These are phyloP conservation scores for Lycophotia porphyrea DNA, from an alignment of 2,888 invertebrate species.

Conservation along the genomic window DNA sequence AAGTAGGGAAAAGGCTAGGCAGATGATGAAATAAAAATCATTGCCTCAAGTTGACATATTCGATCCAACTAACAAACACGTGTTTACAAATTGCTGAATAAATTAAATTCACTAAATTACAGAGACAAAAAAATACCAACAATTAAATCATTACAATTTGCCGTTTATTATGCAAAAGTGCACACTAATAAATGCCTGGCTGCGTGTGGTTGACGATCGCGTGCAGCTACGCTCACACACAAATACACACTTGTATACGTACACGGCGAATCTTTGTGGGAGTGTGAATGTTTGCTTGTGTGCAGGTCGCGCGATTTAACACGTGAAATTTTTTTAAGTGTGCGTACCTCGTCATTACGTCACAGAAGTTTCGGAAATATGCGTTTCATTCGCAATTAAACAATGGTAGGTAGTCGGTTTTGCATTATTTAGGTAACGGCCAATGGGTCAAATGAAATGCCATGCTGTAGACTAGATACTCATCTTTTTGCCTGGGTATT, in stretches of 20 bases:
- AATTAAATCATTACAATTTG: slow-evolving; percentile 17
- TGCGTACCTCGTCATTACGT: slow-evolving; percentile 55
- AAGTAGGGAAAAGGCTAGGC: too few relatives aligned
- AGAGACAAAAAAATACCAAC: slow-evolving; percentile 4
- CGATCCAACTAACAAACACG: not conserved
- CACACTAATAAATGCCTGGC: slow-evolving; percentile 80
- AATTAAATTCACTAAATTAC: not conserved
- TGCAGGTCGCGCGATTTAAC: slow-evolving; percentile 60
- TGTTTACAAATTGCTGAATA: slow-evolving; percentile 8
- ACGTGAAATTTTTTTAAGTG: slow-evolving; percentile 64
- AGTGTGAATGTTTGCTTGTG: slow-evolving; percentile 49
- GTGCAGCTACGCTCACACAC: slow-evolving; percentile 76
- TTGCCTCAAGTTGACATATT: not conserved
- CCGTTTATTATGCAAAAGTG: slow-evolving; percentile 32
- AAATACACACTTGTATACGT: slow-evolving; percentile 65
- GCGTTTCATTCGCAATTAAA: slow-evolving; percentile 22
- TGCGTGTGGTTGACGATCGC: slow-evolving; percentile 82
- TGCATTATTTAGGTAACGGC: not conserved
- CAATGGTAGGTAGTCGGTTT: not conserved
- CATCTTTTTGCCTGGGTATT: not conserved
- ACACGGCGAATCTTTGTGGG: slow-evolving; percentile 57
- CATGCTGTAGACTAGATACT: not conserved
- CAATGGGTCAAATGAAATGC: slow-evolving; percentile 2
- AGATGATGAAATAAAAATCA: not conserved
- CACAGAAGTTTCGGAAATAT: slow-evolving; percentile 54